Evolutionary conservation across 2,888 invertebrate species (phyloP).

Genomic region (Gnatocerus cornutus): DNA sequence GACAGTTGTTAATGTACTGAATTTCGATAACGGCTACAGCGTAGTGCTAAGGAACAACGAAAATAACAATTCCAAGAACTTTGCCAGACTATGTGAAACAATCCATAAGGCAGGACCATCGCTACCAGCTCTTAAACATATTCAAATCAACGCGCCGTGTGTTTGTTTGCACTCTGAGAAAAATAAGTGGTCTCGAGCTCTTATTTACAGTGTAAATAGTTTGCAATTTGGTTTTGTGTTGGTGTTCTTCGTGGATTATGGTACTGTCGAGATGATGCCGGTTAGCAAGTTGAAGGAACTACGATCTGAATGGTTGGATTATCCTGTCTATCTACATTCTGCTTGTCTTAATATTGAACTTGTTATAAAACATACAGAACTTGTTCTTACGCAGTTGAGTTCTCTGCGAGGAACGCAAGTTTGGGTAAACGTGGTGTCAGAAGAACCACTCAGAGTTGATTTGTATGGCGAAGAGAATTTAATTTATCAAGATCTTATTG

Average conservation of each 20-base stretch:
- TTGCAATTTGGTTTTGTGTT: conserved; percentile 70
- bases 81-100: conserved; percentile 72
- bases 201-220: conserved; percentile 73
- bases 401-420: conserved; percentile 54
- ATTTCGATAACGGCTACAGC: conserved; percentile 50
- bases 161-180: conserved; percentile 77
- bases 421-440: conserved; percentile 55
- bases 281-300: conserved; percentile 72
- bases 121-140: conserved; percentile 70
- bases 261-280: conserved; percentile 76
- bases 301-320: conserved; percentile 71
- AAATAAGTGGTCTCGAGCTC: conserved; percentile 82
- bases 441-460: conserved; percentile 59
- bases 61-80: conserved; percentile 55
- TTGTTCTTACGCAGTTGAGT: conserved; percentile 53
- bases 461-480: conserved; percentile 59
- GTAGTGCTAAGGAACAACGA: background rate
- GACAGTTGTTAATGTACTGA: conserved; percentile 65
- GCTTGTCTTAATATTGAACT: conserved; percentile 70
- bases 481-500: conserved; percentile 57
- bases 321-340: conserved; percentile 74
- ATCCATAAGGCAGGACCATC: conserved; percentile 71
- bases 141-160: conserved; percentile 74
- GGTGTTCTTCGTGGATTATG: conserved; percentile 84
- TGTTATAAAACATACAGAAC: too few species aligned